A percentile compares a stretch with the other conserved stretches of the same genome.
Evolutionary conservation across 2,797 vertebrate genomes (phyloP).

Genomic region (Parauchenoglanis ngamensis): DNA sequence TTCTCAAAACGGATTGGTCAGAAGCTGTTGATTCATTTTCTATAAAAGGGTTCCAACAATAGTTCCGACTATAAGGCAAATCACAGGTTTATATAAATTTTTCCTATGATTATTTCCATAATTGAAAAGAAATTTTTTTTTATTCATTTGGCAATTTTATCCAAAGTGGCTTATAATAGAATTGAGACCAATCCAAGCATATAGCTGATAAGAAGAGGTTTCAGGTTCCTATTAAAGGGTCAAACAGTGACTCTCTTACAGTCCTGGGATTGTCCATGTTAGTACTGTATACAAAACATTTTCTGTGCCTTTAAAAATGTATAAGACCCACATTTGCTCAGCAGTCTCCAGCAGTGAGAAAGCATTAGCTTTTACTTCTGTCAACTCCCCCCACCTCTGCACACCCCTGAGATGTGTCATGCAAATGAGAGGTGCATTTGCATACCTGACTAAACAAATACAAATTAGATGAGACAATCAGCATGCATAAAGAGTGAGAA

Average conservation of each 20-base stretch:
- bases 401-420: constrained; percentile 51
- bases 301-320: constrained; percentile 31
- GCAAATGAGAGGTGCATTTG: constrained; percentile 66
- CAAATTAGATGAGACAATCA: constrained; percentile 70
- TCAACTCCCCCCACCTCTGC: constrained; percentile 40
- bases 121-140: neutral
- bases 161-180: neutral
- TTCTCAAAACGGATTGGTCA: neutral
- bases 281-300: constrained; percentile 26
- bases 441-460: constrained; percentile 70
- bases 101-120: neutral
- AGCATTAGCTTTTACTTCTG: constrained; percentile 52
- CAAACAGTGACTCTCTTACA: neutral
- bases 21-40: neutral
- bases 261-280: neutral
- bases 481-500: constrained; percentile 64
- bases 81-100: neutral
- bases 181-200: neutral
- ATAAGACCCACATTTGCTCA: constrained; percentile 44
- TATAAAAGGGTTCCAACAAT: neutral
- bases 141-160: neutral
- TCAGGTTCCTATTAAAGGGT: neutral
- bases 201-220: neutral
- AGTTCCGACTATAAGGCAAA: neutral
- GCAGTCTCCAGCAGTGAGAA: constrained; percentile 33